Evolutionary conservation across 2,888 invertebrate species (phyloP).

Genomic region (Hipparchia semele): DNA sequence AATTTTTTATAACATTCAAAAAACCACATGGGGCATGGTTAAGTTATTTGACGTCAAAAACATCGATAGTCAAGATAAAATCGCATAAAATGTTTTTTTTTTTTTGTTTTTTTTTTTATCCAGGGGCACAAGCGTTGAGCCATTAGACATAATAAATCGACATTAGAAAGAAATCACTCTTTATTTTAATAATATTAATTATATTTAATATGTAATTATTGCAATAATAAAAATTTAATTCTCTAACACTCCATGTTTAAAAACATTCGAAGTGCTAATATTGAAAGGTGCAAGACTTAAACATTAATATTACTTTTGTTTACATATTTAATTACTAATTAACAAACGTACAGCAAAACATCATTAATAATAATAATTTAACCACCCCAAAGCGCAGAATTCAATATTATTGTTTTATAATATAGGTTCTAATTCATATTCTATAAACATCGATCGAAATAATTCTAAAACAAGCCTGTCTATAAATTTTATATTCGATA

Average conservation of each 20-base stretch:
- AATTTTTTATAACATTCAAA: conserved; percentile 6
- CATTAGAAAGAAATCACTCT: conserved; percentile 14
- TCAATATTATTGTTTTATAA: not conserved
- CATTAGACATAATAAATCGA: conserved; percentile 30
- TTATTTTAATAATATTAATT: not conserved
- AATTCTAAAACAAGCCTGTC: not conserved
- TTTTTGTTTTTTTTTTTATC: conserved; percentile 24
- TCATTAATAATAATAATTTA: not conserved
- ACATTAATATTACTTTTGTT: not conserved
- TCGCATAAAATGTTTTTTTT: conserved; percentile 34
- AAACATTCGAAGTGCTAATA: conserved; percentile 16
- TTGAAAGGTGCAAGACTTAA: conserved; percentile 5
- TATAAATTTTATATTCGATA: not conserved
- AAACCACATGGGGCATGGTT: conserved; percentile 27
- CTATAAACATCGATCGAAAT: not conserved
- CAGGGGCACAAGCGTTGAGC: conserved; percentile 19
- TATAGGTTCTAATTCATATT: not conserved
- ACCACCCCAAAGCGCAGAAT: not conserved
- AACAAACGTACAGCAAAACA: not conserved
- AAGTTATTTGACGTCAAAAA: conserved; percentile 5
- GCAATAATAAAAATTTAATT: not conserved
- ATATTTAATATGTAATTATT: conserved; percentile 2
- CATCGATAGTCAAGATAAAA: conserved; percentile 3
- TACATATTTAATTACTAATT: conserved; percentile 7
- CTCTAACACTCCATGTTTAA: conserved; percentile 2